These are phyloP conservation scores for Stenichneumon culpator DNA, from an alignment of 2,888 invertebrate species.

Conservation along the genomic window DNA sequence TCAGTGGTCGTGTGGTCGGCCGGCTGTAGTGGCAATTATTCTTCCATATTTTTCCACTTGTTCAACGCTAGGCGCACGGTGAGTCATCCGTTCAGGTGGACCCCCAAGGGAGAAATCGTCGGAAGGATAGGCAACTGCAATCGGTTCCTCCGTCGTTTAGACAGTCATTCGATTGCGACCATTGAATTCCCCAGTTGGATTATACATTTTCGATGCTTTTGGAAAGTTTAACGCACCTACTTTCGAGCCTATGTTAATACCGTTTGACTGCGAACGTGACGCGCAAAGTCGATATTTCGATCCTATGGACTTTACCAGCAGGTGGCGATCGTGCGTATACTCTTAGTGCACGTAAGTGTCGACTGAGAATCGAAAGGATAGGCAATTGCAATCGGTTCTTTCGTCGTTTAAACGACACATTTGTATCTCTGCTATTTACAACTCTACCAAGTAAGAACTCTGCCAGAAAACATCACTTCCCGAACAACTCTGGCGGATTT, in stretches of 20 bases:
- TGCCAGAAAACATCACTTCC: too few relatives aligned
- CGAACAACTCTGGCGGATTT: too few relatives aligned
- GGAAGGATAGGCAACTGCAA: slow-evolving; percentile 44
- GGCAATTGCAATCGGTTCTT: slow-evolving; percentile 57
- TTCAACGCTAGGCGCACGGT: slow-evolving; percentile 43
- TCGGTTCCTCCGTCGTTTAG: slow-evolving; percentile 40
- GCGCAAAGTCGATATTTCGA: slow-evolving; percentile 37
- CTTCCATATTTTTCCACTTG: slow-evolving; percentile 30
- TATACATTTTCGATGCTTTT: slow-evolving; percentile 3
- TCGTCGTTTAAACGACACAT: not conserved
- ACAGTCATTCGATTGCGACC: slow-evolving; percentile 47
- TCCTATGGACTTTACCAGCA: slow-evolving; percentile 48
- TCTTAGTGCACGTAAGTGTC: slow-evolving; percentile 29
- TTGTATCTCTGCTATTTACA: too few relatives aligned
- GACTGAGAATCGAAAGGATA: not conserved
- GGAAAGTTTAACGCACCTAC: slow-evolving; percentile 28
- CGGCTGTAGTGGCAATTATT: slow-evolving; percentile 59
- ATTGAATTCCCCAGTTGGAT: too few relatives aligned
- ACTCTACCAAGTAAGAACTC: too few relatives aligned
- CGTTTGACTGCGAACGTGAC: slow-evolving; percentile 44
- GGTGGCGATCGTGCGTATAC: slow-evolving; percentile 25
- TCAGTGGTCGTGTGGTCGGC: slow-evolving; percentile 58
- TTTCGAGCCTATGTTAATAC: slow-evolving; percentile 9
- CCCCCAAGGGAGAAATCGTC: slow-evolving; percentile 44
- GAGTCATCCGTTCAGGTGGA: slow-evolving; percentile 15